These are phyloP conservation scores for Coelinius sp. DNA, from an alignment of 2,888 invertebrate species.

Conservation along the genomic window DNA sequence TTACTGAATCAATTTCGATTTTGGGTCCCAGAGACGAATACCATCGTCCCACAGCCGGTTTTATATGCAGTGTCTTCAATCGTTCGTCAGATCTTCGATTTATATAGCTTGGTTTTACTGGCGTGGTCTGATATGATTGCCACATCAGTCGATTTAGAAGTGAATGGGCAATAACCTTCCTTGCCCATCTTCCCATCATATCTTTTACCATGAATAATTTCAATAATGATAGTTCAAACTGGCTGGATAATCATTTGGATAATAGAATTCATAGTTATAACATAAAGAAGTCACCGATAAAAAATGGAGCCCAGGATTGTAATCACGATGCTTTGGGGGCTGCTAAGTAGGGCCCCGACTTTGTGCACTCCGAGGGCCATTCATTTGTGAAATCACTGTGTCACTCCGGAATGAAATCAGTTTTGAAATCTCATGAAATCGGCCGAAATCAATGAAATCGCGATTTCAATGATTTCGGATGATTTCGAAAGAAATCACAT, in stretches of 20 bases:
- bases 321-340: slow-evolving; percentile 7
- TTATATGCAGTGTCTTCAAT: slow-evolving; percentile 27
- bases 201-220: not conserved
- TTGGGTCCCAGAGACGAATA: slow-evolving; percentile 16
- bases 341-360: not conserved
- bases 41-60: slow-evolving; percentile 3
- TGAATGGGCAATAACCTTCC: not conserved
- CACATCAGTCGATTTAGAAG: not conserved
- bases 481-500: too few species aligned
- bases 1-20: slow-evolving; percentile 24
- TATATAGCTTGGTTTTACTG: slow-evolving; percentile 4
- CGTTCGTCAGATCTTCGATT: slow-evolving; percentile 14
- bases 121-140: not conserved
- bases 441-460: too few species aligned
- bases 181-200: slow-evolving; percentile 12
- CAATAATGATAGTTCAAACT: not conserved
- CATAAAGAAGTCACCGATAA: not conserved
- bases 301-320: slow-evolving; percentile 7
- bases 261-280: not conserved
- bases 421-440: too few species aligned
- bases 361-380: too few species aligned
- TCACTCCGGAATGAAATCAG: too few species aligned
- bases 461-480: too few species aligned
- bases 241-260: not conserved
- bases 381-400: too few species aligned